Evolutionary conservation across 2,888 invertebrate genomes (phyloP), one percentile per base, ranked within the genome.

Genomic region (Stenoptilia bipunctidactyla): DNA sequence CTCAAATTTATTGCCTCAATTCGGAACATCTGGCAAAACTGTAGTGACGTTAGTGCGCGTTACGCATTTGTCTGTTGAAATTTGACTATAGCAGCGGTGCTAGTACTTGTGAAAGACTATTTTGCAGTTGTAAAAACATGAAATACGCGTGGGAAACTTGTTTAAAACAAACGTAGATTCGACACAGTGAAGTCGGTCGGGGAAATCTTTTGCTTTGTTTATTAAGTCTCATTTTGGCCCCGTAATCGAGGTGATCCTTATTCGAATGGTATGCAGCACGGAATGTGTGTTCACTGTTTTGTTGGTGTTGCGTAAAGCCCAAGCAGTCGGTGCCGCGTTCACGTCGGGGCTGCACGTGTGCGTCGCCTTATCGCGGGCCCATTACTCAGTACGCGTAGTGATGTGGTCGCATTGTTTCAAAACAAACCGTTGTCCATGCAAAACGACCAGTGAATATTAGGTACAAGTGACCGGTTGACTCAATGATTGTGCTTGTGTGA

Each of bases 221-320:
- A 8, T 20, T 59, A 56, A 67, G 62, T 61, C 61, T 51, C 61
- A 64, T 20, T 67, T 66, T 50, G 62, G 61, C 66, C 62, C 57
- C 61, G 73, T 74, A 71, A 72, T 72, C 67, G 73, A 69, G 70
- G 73, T 65, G 74, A 70, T 75, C 74, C 76, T 74, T 76, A 65
- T 68, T 70, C 66, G 65, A 66, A 62, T 72, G 71, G 77, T 70
- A 76, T 76, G 73, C 70, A 61, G 66, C 52, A n/a, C 30, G 30
- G 30, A 30, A 30, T 30, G 30, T 25, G 5, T 12, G 30, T 9
- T 12, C 6, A 30, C 20, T 20, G 20, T 20, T 20, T 20, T 5
- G 42, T n/a, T 34, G n/a, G 39, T 35, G 62, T 67, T 66, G 68
- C 66, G 64, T 69, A 65, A 66, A 66, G 52, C 12, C 35, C 4